Conservation (phyloP, 2,113 vertebrate genomes). For the Pelvicachromis taeniatus region DNA sequence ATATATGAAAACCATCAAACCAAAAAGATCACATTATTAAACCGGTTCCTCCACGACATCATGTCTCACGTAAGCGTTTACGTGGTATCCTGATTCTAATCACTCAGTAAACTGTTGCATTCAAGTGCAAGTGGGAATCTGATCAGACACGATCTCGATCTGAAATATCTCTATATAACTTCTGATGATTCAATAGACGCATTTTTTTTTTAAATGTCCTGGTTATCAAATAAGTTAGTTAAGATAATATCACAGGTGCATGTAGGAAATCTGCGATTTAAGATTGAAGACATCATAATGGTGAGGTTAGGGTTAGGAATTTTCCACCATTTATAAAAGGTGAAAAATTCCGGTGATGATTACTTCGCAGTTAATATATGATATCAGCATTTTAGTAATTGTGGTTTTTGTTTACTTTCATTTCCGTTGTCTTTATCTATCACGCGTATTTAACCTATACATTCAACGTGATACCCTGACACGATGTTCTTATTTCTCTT, state of each 20-base stretch:
- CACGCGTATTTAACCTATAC: not conserved
- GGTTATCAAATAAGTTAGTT: not conserved
- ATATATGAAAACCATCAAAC: not conserved
- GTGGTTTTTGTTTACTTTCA: not conserved
- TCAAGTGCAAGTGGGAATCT: constrained; percentile 1
- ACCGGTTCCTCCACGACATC: not conserved
- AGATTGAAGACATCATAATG: not conserved
- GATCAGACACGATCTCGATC: not conserved
- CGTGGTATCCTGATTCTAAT: not conserved
- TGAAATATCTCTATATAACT: not conserved
- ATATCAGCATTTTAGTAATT: not conserved
- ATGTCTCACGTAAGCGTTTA: not conserved
- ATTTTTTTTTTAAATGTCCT: not conserved
- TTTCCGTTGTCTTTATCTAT: not conserved
- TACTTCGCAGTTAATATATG: not conserved
- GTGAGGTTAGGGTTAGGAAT: not conserved
- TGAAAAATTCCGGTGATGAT: not conserved
- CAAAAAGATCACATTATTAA: not conserved
- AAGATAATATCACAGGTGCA: not conserved
- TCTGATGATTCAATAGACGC: not conserved
- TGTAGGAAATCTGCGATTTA: not conserved
- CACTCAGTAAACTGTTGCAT: constrained; percentile 8
- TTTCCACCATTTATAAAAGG: not conserved
- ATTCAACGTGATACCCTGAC: not conserved
- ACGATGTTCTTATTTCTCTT: not conserved